phyloP scores from a whole-genome alignment of 2,888 invertebrate species.

The Odiellus spinosus region DNA sequence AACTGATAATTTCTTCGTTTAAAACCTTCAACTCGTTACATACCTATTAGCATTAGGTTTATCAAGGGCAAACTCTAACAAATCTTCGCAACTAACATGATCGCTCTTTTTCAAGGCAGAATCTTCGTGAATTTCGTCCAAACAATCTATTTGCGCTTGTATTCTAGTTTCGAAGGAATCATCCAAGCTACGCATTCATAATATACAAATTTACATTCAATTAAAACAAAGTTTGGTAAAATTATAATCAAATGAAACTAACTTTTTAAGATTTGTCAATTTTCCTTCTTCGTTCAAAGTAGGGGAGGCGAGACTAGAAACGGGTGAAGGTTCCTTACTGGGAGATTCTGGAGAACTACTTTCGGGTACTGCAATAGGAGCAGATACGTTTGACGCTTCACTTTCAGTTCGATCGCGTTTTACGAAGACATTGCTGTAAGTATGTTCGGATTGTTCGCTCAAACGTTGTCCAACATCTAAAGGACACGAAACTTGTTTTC shows the following conservation, averaged over 20 bases:
- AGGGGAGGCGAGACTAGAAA: no score
- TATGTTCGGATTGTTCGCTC: no score
- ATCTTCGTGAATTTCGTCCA: constrained; percentile 40
- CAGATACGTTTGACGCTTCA: no score
- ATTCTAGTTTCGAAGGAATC: constrained; percentile 43
- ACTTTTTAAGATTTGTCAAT: not conserved
- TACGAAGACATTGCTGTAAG: no score
- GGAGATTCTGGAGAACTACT: no score
- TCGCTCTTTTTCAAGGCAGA: constrained; percentile 42
- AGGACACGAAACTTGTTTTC: constrained; percentile 19
- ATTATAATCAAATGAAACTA: not conserved
- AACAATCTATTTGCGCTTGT: constrained; percentile 42
- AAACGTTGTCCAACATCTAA: constrained; percentile 4
- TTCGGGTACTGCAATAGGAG: no score
- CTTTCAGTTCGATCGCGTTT: no score
- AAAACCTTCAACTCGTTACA: not conserved
- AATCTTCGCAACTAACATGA: constrained; percentile 78
- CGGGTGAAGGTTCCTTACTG: no score
- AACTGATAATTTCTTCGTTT: constrained; percentile 1
- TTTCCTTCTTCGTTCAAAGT: no score
- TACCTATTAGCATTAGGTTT: constrained; percentile 45
- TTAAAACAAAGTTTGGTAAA: not conserved
- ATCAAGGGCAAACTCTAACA: constrained; percentile 69
- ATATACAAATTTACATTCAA: not conserved
- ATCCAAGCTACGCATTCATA: constrained; percentile 22